Percentiles rank a stretch among this genome's conserved stretches.
Evolutionary conservation across 2,797 vertebrate genomes (phyloP).

Genomic region (Acanthopagrus latus): DNA sequence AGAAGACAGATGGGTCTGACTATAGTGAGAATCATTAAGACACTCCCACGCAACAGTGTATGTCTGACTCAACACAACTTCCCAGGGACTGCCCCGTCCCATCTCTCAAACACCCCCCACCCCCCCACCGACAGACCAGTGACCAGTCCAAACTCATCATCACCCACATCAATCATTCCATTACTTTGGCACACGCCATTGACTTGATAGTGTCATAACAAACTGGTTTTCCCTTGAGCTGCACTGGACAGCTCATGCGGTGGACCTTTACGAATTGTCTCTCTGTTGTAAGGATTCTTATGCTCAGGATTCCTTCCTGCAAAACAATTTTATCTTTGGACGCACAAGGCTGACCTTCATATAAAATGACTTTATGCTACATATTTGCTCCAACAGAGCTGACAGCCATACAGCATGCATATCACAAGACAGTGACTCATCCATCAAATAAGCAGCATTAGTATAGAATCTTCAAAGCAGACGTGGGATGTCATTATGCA

Average conservation of each 20-base stretch:
- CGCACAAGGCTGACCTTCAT: slow-evolving; percentile 1
- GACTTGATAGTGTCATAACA: slow-evolving; percentile 58
- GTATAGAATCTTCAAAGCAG: background rate
- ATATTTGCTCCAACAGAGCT: slow-evolving; percentile 7
- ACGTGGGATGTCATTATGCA: background rate
- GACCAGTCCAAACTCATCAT: slow-evolving; percentile 65
- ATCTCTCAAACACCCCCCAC: slow-evolving; percentile 25
- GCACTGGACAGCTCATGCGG: background rate
- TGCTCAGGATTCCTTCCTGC: background rate
- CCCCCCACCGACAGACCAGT: slow-evolving; percentile 34
- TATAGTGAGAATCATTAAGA: slow-evolving; percentile 54
- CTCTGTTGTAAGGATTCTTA: slow-evolving; percentile 4
- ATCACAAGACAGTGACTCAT: slow-evolving; percentile 19
- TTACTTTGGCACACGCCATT: slow-evolving; percentile 62
- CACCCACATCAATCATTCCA: slow-evolving; percentile 71
- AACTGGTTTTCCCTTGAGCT: slow-evolving; percentile 36
- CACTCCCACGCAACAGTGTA: slow-evolving; percentile 44
- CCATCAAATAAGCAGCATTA: background rate
- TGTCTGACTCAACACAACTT: slow-evolving; percentile 69
- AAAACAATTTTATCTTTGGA: slow-evolving; percentile 8
- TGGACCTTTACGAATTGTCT: slow-evolving; percentile 10
- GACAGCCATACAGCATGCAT: background rate
- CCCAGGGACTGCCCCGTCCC: slow-evolving; percentile 35
- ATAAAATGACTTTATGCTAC: slow-evolving; percentile 20
- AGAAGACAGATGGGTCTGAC: slow-evolving; percentile 74